Evolutionary conservation across 2,113 vertebrate species (phyloP).

Genomic region (Orientallactaga bullata): DNA sequence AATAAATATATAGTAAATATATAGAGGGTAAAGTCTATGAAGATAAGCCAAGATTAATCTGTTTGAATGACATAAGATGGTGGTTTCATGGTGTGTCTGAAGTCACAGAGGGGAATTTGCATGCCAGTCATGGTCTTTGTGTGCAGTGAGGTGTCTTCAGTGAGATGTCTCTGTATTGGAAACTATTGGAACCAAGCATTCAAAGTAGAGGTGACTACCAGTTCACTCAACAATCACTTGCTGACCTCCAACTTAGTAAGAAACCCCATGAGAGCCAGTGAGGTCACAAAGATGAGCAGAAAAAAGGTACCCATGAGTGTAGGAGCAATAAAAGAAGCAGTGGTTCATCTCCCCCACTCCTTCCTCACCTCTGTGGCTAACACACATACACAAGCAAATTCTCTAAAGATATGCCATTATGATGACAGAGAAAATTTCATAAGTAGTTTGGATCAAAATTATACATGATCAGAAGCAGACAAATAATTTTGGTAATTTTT

Average conservation of each 20-base stretch:
- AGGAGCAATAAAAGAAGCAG: background rate
- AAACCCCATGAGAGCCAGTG: background rate
- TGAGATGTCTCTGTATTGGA: background rate
- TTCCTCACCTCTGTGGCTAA: too few species aligned
- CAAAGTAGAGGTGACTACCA: background rate
- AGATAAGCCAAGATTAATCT: background rate
- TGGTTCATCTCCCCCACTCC: background rate
- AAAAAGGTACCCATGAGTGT: background rate
- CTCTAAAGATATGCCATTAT: background rate
- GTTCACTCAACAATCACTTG: background rate
- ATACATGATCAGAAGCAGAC: background rate
- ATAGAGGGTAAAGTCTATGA: background rate
- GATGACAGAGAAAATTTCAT: background rate
- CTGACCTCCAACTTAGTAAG: background rate
- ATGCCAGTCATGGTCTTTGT: background rate
- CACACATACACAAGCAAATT: background rate
- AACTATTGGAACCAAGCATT: background rate
- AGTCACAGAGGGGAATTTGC: too few species aligned
- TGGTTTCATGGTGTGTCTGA: too few species aligned
- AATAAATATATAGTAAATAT: too few species aligned
- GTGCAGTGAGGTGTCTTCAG: too few species aligned
- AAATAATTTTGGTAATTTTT: background rate
- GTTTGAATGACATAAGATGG: background rate
- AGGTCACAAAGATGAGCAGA: background rate
- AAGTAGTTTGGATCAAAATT: background rate